Percentiles rank a stretch among this genome's conserved stretches.
Conservation (phyloP, 2,888 invertebrate genomes). For the Metacarcinus magister region DNA sequence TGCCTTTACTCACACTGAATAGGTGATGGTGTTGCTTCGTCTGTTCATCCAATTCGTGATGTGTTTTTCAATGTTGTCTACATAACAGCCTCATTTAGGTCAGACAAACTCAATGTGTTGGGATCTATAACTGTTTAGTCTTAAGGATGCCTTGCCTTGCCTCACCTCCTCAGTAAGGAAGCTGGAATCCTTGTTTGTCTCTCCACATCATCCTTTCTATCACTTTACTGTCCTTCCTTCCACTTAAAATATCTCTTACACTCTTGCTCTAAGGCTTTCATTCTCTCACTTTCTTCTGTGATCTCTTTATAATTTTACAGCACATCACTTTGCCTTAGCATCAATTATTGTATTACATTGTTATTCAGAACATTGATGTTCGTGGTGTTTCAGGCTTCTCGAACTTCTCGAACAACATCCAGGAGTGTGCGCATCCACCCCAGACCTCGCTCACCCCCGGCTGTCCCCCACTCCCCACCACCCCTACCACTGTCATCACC, state of each 20-base stretch:
- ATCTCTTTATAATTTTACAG: too few relatives aligned
- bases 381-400: slow-evolving; percentile 72
- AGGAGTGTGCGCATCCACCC: slow-evolving; percentile 81
- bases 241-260: not conserved
- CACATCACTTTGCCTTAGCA: not conserved
- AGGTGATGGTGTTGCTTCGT: not conserved
- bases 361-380: not conserved
- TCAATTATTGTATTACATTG: not conserved
- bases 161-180: not conserved
- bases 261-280: not conserved
- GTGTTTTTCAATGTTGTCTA: not conserved
- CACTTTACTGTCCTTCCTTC: not conserved
- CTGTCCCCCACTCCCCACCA: slow-evolving; percentile 79
- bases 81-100: not conserved
- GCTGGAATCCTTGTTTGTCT: not conserved
- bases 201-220: not conserved
- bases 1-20: not conserved
- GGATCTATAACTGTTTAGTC: not conserved
- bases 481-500: slow-evolving; percentile 73
- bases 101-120: not conserved
- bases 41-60: not conserved
- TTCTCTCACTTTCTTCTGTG: not conserved
- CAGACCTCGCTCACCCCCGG: slow-evolving; percentile 77
- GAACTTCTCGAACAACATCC: slow-evolving; percentile 82
- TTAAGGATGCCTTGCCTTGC: not conserved